Evolutionary conservation across 2,888 invertebrate genomes (phyloP).

Genomic region (Heterodera filipjevi): DNA sequence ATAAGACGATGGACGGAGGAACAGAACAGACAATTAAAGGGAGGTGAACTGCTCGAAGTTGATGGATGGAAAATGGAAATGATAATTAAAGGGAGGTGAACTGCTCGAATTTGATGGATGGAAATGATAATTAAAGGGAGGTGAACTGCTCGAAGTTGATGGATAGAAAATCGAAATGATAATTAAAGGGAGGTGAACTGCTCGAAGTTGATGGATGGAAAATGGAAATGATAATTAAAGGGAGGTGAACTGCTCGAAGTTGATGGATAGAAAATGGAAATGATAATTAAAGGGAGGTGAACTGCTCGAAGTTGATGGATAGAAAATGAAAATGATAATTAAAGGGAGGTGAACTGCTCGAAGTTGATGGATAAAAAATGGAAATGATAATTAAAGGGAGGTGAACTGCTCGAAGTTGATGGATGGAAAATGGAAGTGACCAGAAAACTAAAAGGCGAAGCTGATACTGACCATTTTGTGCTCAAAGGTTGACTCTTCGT

Average conservation of each 20-base stretch:
- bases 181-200: neutral
- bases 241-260: neutral
- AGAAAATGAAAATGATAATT: neutral
- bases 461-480: neutral
- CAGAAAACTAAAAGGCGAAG: neutral
- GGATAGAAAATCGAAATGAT: neutral
- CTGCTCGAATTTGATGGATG: neutral
- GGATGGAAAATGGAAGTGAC: neutral
- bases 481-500: conserved; percentile 18
- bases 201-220: neutral
- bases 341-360: neutral
- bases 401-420: neutral
- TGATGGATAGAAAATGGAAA: neutral
- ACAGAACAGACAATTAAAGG: neutral
- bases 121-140: no score
- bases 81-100: neutral
- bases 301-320: neutral
- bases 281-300: neutral
- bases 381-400: neutral
- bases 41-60: neutral
- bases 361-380: neutral
- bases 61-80: neutral
- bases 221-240: no score
- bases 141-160: neutral
- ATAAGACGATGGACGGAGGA: neutral